Evolutionary conservation across 2,888 invertebrate species (phyloP), one percentile per base, ranked within the genome.

Genomic region (Hypomecis atomaria): DNA sequence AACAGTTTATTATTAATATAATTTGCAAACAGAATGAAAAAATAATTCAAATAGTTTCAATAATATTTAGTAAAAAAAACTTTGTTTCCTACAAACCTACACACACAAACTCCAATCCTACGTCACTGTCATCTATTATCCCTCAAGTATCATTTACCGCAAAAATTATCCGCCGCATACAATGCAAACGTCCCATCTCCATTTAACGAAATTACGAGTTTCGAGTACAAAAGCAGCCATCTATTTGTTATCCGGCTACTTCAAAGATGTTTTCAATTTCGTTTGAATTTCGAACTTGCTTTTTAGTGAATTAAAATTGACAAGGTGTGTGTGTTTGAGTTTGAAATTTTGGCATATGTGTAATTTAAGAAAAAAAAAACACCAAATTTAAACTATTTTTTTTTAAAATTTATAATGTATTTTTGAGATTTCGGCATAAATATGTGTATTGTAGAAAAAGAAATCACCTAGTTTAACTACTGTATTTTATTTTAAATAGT

Each of bases 121-220:
- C 82, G 70, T 89, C 89, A 90, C 80, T 84, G 89, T 88, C 89
- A 83, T 0, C 84, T 67, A 86, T 92, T 90, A 89, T 90, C 67
- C 66, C 42, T 75, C 82, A 80, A 86, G 90, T 90, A 92, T 92
- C 91, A 83, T 75, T 92, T 90, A 92, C 92, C 92, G 87, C 92
- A 92, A 82, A 91, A 90, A 91, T 90, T 89, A 90, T 89, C 86
- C 81, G 79, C 81, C 70, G 58, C 73, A 77, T 73, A 90, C 89
- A 90, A 90, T 87, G 77, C 79, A 71, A 66, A 72, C 76, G 75
- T 81, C 57, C 88, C 83, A 82, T 88, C 87, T 90, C 88, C 85
- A 88, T 91, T 89, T 90, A 90, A 90, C 89, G 80, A 89, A 90
- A 90, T 91, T 90, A 91, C 86, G 80, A 83, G 82, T 81, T 81